Percentiles rank a stretch among this genome's conserved stretches.
phyloP scores from a whole-genome alignment of 2,797 vertebrate genomes.

The Furcifer pardalis region DNA sequence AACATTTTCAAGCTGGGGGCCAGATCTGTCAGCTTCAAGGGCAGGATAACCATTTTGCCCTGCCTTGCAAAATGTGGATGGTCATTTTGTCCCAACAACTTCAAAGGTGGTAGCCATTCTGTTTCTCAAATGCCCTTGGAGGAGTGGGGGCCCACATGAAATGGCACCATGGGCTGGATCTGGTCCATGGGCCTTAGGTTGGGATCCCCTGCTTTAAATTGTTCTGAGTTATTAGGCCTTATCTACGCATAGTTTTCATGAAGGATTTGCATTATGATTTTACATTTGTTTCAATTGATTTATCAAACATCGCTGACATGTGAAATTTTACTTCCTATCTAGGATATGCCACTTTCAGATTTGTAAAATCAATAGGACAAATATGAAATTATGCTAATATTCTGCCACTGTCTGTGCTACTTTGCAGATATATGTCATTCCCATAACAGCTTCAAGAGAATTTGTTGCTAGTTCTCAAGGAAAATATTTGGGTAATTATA shows the following conservation, averaged over 20 bases:
- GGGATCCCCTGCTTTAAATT: too few species aligned
- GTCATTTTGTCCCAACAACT: too few species aligned
- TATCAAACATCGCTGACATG: background rate
- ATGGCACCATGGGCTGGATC: too few species aligned
- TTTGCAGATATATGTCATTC: slow-evolving; percentile 80
- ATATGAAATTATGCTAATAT: background rate
- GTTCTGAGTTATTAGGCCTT: background rate
- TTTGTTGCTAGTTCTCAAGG: slow-evolving; percentile 65
- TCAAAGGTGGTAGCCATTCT: too few species aligned
- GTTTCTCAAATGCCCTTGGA: too few species aligned
- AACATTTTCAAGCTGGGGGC: too few species aligned
- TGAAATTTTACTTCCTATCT: background rate
- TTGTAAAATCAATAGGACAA: background rate
- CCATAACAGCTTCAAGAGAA: slow-evolving; percentile 75
- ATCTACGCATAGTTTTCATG: background rate
- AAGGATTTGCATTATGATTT: background rate
- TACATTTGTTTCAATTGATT: background rate
- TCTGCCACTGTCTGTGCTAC: slow-evolving; percentile 10
- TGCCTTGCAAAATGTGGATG: too few species aligned
- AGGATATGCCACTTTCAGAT: background rate
- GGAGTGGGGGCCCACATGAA: too few species aligned
- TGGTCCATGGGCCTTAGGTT: too few species aligned
- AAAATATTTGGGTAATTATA: slow-evolving; percentile 66
- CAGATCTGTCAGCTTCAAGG: too few species aligned
- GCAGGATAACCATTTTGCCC: too few species aligned